Base-by-base conservation (phyloP, 2,113 vertebrate genomes). In the Podilymbus podiceps region DNA sequence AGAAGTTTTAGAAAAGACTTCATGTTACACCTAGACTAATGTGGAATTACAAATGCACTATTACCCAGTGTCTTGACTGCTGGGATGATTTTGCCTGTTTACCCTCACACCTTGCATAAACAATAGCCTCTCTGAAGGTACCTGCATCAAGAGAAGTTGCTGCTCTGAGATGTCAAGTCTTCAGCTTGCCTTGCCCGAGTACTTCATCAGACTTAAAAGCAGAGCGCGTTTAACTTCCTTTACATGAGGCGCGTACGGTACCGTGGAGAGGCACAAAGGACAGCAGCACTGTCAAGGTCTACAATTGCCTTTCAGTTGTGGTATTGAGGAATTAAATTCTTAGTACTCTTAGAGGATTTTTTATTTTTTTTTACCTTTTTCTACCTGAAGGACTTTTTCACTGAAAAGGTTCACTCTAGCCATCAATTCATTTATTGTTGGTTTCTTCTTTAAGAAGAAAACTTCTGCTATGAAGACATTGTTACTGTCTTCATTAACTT, bases 141-240 rank as follows among this genome's bases (percentile, higher is more conserved):
- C 53, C 89, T 95, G 73, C 64, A 79, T 91, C 84, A 49, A 79
- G 89, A 91, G 84, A 85, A 92, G 79, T 89, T 64, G 69, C 89
- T 88, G 2, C 46, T 89, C 73, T 89, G 73, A 88, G 66, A 56
- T 85, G 82, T 89, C 87, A 76, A 55, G 69, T 50, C 42, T 58
- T 93, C 71, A 46, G 24, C 88, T 85, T 69, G 66, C 74, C 58
- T 82, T 76, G 44, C 44, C 74, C 69, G 81, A 16, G 15, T 79
- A 15, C 77, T 91, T 91, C 69, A 66, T 79, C 77, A 68, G 88
- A 9, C 42, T 85, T 53, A 47, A 76, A 88, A 88, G 74, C 81
- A 63, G 60, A 88, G 35, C 4, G 7, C 22, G 4, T 91, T 91
- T 56, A 71, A 53, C 69, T 85, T 91, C 14, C 77, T 76, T 87